A percentile compares a stretch with the other conserved stretches of the same genome.
These are phyloP conservation scores for Acrobasis repandana DNA, from an alignment of 2,888 invertebrate species.

Conservation along the genomic window DNA sequence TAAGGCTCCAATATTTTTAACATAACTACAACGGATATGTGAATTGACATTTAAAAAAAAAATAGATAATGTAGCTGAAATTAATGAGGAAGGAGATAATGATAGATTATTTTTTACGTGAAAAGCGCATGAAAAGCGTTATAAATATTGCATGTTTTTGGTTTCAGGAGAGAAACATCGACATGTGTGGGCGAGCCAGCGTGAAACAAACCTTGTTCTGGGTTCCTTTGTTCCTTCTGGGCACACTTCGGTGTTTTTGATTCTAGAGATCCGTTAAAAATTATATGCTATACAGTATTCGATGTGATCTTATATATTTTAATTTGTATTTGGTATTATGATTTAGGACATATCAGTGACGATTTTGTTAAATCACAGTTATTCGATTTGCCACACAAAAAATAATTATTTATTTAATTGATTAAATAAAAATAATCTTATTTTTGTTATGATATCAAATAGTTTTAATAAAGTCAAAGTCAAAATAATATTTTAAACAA, in stretches of 20 bases:
- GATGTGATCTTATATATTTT: slow-evolving; percentile 12
- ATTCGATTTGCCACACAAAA: no score
- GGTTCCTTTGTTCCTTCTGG: slow-evolving; percentile 44
- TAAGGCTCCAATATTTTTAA: no score
- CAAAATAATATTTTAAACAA: no score
- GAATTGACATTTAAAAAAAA: no score
- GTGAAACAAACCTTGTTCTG: slow-evolving; percentile 47
- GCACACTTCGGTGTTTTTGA: slow-evolving; percentile 37
- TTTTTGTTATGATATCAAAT: background rate
- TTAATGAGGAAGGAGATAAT: no score
- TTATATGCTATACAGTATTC: slow-evolving; percentile 9
- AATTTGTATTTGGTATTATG: background rate
- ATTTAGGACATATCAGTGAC: background rate
- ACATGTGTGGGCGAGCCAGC: slow-evolving; percentile 84
- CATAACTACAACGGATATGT: no score
- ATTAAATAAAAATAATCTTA: background rate
- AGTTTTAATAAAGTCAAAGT: background rate
- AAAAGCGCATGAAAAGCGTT: background rate
- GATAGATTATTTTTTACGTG: no score
- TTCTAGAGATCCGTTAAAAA: background rate
- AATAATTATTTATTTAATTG: no score
- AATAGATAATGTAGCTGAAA: no score
- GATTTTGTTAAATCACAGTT: no score
- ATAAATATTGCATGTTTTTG: slow-evolving; percentile 20
- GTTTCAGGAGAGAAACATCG: slow-evolving; percentile 86